Evolutionary conservation across 1,140 invertebrate species (phyloP).

Genomic region (Antheraea mylitta): DNA sequence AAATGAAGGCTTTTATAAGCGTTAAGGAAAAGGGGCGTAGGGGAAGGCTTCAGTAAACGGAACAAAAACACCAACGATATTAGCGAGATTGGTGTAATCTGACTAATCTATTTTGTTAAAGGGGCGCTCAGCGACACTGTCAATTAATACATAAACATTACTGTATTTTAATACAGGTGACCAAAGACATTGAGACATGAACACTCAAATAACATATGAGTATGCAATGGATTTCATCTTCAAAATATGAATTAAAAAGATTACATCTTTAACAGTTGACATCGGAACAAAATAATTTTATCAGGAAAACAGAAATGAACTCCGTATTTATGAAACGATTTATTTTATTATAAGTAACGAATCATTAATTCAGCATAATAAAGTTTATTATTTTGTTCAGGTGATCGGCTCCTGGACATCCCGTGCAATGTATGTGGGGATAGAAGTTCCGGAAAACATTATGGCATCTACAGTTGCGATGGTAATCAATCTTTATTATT

Average conservation of each 20-base stretch:
- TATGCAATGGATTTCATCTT: no score
- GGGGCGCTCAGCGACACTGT: slow-evolving; percentile 47
- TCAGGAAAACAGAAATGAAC: no score
- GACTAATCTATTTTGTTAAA: slow-evolving; percentile 76
- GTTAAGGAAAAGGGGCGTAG: slow-evolving; percentile 62
- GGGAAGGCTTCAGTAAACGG: slow-evolving; percentile 68
- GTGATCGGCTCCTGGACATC: slow-evolving; percentile 95
- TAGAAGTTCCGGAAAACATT: slow-evolving; percentile 97
- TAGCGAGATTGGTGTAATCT: slow-evolving; percentile 79
- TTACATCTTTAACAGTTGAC: no score
- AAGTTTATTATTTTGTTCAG: slow-evolving; percentile 69
- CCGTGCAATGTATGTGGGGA: slow-evolving; percentile 98
- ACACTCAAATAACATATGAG: no score
- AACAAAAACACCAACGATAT: slow-evolving; percentile 77
- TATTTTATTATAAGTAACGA: not conserved
- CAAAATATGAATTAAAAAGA: no score
- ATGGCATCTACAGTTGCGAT: slow-evolving; percentile 98
- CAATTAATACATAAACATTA: slow-evolving; percentile 46
- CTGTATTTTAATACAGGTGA: not conserved
- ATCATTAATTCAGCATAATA: not conserved
- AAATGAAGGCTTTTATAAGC: slow-evolving; percentile 39
- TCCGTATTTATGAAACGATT: no score
- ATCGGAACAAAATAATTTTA: no score
- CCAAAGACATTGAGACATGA: no score
- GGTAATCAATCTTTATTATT: slow-evolving; percentile 81